Base-by-base conservation (phyloP, 1,140 invertebrate species). In the Drosophila sucinea region DNA sequence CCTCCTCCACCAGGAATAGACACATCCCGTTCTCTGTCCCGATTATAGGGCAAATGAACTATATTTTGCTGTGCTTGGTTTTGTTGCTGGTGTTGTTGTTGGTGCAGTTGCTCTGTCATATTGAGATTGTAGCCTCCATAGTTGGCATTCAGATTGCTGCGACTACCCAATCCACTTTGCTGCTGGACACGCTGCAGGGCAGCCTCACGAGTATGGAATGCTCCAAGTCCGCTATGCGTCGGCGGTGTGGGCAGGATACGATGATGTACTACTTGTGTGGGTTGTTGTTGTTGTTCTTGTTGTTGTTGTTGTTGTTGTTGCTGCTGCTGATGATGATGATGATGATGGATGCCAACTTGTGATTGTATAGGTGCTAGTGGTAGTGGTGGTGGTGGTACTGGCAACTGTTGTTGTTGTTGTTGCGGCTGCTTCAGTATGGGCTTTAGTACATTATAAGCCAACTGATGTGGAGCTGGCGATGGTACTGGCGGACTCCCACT, bases 351-450 rank as follows among this genome's bases (percentile, higher is more conserved):
- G 4, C 4, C 10, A 23, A 10, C 27, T 32, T 27, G 29, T 11
- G 38, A 23, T 56, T 60, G 1, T 63, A 65, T 1, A 73, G 77
- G 10, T 57, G 58, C 38, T 25, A 17, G n/a, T 29, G 11, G n/a
- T n/a, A n/a, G n/a, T 27, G 57, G 11, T 60, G 54, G 4, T 41
- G 47, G 1, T 66, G 74, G 1, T 60, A 63, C 11, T 73, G 47
- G 3, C 17, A 29, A 1, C 10, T 56, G 63, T 0, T 57, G 58
- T 4, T 67, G 68, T 32, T 69, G 68, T 17, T 64, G 62, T 25
- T 83, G 87, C 4, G 77, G 70, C 69, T 90, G 80, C 69, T 84
- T 90, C 17, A 91, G 73, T 25, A 91, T 90, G 29, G 90, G 90
- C 58, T 81, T 84, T 3, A 91, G 63, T 35, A 91, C 63, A 32